Evolutionary conservation across 1,140 invertebrate genomes (phyloP).

Genomic region (Pygmarrhopalites habei): DNA sequence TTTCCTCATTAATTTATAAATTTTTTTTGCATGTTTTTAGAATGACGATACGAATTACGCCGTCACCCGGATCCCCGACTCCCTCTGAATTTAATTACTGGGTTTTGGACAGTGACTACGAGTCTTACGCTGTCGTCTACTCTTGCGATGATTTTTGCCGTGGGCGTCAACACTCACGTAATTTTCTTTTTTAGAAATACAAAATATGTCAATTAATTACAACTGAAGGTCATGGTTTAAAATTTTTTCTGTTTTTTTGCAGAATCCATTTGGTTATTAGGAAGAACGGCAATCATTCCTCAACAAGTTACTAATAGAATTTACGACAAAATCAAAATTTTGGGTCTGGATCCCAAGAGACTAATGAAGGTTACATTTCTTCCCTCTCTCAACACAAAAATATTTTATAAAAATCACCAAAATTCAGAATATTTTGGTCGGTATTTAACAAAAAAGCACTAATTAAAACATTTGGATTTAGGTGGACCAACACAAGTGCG

Average conservation of each 20-base stretch:
- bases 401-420: no score
- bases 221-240: no score
- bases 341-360: slow-evolving; percentile 37
- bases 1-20: no score
- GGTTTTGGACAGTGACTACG: slow-evolving; percentile 45
- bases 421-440: no score
- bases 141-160: slow-evolving; percentile 39
- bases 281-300: slow-evolving; percentile 36
- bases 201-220: no score
- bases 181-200: no score
- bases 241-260: not conserved
- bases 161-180: slow-evolving; percentile 38
- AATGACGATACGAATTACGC: slow-evolving; percentile 37
- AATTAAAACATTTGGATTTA: no score
- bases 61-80: slow-evolving; percentile 23
- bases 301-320: slow-evolving; percentile 33
- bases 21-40: no score
- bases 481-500: slow-evolving; percentile 39
- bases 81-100: slow-evolving; percentile 39
- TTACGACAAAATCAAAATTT: slow-evolving; percentile 37
- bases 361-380: slow-evolving; percentile 39
- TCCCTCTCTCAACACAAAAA: no score
- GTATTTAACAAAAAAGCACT: no score
- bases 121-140: slow-evolving; percentile 43
- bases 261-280: slow-evolving; percentile 38